Evolutionary conservation across 2,113 vertebrate species (phyloP).

Genomic region (Chamaea fasciata): DNA sequence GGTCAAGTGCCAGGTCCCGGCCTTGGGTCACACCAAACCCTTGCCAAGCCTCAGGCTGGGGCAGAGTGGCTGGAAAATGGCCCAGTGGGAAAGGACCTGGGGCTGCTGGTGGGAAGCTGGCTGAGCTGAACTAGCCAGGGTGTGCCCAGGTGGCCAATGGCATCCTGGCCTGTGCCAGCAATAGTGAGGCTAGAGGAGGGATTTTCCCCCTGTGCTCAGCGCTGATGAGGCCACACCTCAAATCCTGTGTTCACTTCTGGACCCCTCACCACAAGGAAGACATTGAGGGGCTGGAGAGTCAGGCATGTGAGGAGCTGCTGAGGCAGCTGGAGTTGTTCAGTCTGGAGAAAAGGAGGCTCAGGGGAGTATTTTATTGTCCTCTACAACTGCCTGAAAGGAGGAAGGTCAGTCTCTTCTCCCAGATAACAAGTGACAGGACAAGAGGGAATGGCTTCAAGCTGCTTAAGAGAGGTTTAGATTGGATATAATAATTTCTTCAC

Average conservation of each 20-base stretch:
- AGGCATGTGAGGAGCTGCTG: neutral
- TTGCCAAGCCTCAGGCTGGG: neutral
- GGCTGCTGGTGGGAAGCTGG: neutral
- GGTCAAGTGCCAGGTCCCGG: neutral
- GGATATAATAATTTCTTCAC: neutral
- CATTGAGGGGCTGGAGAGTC: neutral
- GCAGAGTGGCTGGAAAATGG: neutral
- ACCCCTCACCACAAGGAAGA: neutral
- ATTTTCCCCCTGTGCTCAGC: fast-evolving
- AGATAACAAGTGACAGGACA: neutral
- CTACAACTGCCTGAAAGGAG: neutral
- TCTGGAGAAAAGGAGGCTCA: neutral
- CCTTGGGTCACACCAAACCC: neutral
- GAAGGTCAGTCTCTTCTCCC: neutral
- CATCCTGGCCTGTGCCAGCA: neutral
- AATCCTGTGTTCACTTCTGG: neutral
- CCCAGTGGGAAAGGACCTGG: neutral
- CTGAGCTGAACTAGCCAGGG: neutral
- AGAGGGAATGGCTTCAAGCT: neutral
- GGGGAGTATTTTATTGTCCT: neutral
- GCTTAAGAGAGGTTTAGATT: neutral
- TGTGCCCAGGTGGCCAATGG: neutral
- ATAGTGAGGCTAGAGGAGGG: fast-evolving
- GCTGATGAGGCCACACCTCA: neutral
- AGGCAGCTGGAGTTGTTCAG: neutral